Evolutionary conservation across 1,140 invertebrate species (phyloP), one percentile per base, ranked within the genome.

Genomic region (Gonioctena quinquepunctata): DNA sequence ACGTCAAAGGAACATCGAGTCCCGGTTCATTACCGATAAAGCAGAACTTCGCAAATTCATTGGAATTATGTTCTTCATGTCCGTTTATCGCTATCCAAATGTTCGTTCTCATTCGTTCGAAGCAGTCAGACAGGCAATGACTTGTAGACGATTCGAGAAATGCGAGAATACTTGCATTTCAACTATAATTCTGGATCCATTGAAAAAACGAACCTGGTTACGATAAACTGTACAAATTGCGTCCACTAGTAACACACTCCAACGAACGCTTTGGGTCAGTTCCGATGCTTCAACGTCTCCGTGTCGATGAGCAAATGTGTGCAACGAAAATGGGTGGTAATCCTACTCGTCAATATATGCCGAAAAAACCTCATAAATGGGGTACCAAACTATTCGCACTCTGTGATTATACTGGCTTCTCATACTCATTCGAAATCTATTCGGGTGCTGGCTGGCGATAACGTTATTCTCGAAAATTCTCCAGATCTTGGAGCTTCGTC

Each of bases 301-400:
- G 49, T 61, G 18, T 75, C 23, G 72, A 76, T 62, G 75, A 75
- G 48, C 73, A 75, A 61, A 68, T 76, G 48, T 76, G 73, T 66
- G 80, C 59, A 18, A 70, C 62, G 16, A 77, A 77, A 54, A n/a
- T n/a, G n/a, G 62, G 8, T 42, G 70, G 69, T 83, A 48, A 25
- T 27, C 27, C 48, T 56, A 23, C 73, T 8, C 70, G 73, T 49
- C 73, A 75, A 50, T 77, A 77, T 49, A 56, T 73, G 25, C 77
- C 76, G n/a, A 70, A 69, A 16, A 84, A 84, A 64, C 81, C 83
- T 4, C 76, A 81, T 59, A 85, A 84, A 69, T 81, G 80, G 76
- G 81, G 81, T 3, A 77, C 81, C 7, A 84, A 83, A 70, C 69
- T 83, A 27, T 59, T 26, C 68, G 56, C 72, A 59, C 21, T 76